Evolutionary conservation across 2,888 invertebrate genomes (phyloP), one percentile per base, ranked within the genome.

Genomic region (Papilio protenor): DNA sequence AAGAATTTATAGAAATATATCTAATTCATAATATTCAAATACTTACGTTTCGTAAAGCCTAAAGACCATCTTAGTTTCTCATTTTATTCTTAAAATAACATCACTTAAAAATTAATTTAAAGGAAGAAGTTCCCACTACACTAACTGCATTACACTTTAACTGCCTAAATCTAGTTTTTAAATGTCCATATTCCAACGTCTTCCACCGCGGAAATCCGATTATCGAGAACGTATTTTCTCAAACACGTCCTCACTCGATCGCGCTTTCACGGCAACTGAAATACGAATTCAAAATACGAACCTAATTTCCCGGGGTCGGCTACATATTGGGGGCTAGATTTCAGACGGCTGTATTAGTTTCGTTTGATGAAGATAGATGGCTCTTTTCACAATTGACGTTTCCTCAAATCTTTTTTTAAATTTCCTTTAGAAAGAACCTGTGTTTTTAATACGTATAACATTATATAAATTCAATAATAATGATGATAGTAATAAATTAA

Each of bases 291-390:
- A 85, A 87, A 90, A 88, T 87, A 88, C 87, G 89, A 90, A 91
- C 90, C 91, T 89, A 89, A 90, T 91, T 91, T 89, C 86, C 86
- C 85, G 82, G 86, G 85, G 81, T 84, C 86, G 85, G 85, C n/a
- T 84, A 83, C 85, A 84, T 87, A 83, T 85, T 85, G 84, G 84
- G 83, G 83, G 83, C 87, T 83, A 82, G 85, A 85, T 85, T 84
- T 84, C 82, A 85, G 83, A 83, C 85, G 85, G 84, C 84, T 82
- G 81, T 79, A 57, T 77, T 83, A 82, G 85, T 87, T 81, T 81
- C 76, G 73, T 80, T 80, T 77, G 57, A 70, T 61, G 47, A 49
- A 75, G 78, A 79, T 79, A 86, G 86, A 85, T 87, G 86, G 84
- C 86, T 83, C 76, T 84, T 61, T 81, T 79, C 75, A 49, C 57